Percentiles rank a stretch among this genome's conserved stretches.
phyloP scores from a whole-genome alignment of 2,888 invertebrate species.

The Muschampia plurimacula region DNA sequence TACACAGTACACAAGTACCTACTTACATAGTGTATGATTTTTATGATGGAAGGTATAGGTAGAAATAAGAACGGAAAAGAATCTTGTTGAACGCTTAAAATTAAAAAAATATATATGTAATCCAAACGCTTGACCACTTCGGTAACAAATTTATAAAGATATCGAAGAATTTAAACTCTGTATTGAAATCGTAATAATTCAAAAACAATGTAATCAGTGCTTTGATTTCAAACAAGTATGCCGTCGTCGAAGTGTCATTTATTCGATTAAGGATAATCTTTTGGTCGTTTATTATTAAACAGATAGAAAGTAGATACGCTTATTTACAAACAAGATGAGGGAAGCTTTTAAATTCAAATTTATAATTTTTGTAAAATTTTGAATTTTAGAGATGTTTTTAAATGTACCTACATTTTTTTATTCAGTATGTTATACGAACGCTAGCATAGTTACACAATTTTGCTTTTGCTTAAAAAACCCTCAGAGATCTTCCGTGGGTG shows the following conservation, averaged over 20 bases:
- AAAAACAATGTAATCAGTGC: background rate
- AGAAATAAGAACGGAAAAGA: no score
- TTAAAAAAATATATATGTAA: no score
- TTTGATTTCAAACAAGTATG: background rate
- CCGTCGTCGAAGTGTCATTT: background rate
- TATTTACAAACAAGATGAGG: background rate
- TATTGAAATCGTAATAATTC: background rate
- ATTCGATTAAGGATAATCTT: background rate
- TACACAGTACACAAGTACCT: no score
- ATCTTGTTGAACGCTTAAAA: no score
- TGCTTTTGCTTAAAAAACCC: no score
- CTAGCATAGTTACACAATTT: no score
- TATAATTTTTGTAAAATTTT: background rate
- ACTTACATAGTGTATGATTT: no score
- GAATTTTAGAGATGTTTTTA: background rate
- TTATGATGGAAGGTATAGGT: no score
- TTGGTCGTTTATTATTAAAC: background rate
- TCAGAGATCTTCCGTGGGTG: no score
- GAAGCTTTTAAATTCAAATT: background rate
- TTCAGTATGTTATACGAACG: background rate
- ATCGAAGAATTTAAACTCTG: background rate
- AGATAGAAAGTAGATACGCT: background rate
- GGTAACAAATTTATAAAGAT: background rate
- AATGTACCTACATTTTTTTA: background rate
- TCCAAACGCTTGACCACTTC: background rate